phyloP scores from a whole-genome alignment of 2,888 invertebrate genomes.

The Yponomeuta plumbellus region DNA sequence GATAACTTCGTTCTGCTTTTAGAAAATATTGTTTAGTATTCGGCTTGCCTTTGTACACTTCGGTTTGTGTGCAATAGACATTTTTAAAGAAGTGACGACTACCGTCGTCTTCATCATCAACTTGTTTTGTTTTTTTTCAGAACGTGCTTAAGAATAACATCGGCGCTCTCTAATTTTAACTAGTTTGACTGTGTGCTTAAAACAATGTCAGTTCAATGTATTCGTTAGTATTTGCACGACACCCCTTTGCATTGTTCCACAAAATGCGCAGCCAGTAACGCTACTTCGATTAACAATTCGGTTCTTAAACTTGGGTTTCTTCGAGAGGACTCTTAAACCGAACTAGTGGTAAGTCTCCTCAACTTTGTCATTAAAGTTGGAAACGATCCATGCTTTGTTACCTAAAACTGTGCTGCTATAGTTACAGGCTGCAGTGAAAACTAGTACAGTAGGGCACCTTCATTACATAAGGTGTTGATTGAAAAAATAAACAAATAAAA shows the following conservation, averaged over 20 bases:
- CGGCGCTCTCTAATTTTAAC: background rate
- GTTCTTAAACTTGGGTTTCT: background rate
- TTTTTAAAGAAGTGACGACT: too few species aligned
- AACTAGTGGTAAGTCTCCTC: background rate
- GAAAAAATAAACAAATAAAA: too few species aligned
- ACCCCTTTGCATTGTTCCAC: background rate
- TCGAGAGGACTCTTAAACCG: background rate
- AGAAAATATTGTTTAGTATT: too few species aligned
- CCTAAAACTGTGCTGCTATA: constrained; percentile 12
- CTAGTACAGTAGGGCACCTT: background rate
- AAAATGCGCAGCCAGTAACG: background rate
- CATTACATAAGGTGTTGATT: too few species aligned
- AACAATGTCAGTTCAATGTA: background rate
- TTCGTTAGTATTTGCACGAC: background rate
- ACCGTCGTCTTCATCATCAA: too few species aligned
- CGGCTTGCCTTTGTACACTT: too few species aligned
- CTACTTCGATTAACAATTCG: constrained; percentile 7
- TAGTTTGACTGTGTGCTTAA: background rate
- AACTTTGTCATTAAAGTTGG: constrained; percentile 14
- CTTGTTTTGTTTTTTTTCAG: background rate
- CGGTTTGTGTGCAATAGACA: too few species aligned
- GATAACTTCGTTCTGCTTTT: too few species aligned
- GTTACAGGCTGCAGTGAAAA: background rate
- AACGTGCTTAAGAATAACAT: background rate
- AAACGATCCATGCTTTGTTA: constrained; percentile 16